A percentile compares a stretch with the other conserved stretches of the same genome.
phyloP scores from a whole-genome alignment of 2,113 vertebrate species.

The Ciconia maguari region DNA sequence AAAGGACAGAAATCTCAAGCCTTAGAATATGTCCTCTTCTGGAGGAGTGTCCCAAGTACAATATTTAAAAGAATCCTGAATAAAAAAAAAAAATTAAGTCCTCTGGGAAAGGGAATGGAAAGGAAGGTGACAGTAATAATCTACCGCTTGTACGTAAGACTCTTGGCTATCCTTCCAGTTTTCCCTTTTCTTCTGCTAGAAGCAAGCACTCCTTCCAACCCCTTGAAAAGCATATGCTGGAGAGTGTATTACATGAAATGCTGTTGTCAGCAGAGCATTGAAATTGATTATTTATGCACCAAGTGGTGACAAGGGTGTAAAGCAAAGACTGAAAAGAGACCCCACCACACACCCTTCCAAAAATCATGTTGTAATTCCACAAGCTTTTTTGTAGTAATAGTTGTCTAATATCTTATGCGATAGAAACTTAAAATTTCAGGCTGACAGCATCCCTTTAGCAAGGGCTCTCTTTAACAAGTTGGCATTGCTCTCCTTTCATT shows the following conservation, averaged over 20 bases:
- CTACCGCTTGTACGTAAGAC: rapidly evolving
- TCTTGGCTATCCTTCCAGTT: not conserved
- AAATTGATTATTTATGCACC: conserved; percentile 26
- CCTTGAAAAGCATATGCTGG: not conserved
- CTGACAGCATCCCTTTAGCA: conserved; percentile 6
- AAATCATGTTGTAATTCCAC: not conserved
- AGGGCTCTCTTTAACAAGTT: not conserved
- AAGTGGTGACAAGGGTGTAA: not conserved
- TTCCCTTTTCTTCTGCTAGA: not conserved
- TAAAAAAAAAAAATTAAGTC: not conserved
- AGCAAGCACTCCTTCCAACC: not conserved
- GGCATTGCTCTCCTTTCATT: conserved; percentile 23
- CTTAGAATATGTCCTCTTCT: not conserved
- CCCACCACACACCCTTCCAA: not conserved
- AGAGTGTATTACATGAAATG: not conserved
- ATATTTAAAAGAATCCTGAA: not conserved
- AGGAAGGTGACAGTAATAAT: not conserved
- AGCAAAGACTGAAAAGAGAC: not conserved
- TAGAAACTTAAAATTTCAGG: not conserved
- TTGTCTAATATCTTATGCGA: not conserved
- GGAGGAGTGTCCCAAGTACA: not conserved
- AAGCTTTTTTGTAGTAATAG: not conserved
- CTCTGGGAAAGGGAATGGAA: not conserved
- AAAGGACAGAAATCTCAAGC: not conserved
- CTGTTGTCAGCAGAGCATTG: conserved; percentile 11